These are phyloP conservation scores for Thecocarcelia acutangulata DNA, from an alignment of 2,888 invertebrate genomes.

Conservation along the genomic window DNA sequence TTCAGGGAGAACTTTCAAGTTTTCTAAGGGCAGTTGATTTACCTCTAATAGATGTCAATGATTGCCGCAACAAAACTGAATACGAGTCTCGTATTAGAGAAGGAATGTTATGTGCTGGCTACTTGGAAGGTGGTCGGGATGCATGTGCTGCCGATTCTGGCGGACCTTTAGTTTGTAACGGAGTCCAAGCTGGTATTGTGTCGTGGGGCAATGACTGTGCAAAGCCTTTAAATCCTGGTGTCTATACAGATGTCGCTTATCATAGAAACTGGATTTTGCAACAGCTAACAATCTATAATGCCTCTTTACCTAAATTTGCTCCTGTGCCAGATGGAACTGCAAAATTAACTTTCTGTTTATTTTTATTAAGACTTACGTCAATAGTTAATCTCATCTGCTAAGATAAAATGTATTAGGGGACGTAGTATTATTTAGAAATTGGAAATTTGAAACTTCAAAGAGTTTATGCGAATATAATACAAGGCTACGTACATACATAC, in stretches of 20 bases:
- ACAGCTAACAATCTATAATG: constrained; percentile 25
- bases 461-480: too few relatives aligned
- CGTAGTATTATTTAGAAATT: too few relatives aligned
- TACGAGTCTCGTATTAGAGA: not conserved
- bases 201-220: constrained; percentile 93
- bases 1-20: not conserved
- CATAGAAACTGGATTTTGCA: constrained; percentile 66
- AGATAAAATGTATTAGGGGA: constrained; percentile 3
- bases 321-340: constrained; percentile 6
- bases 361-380: constrained; percentile 25
- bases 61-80: not conserved
- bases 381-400: constrained; percentile 31
- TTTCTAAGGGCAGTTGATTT: not conserved
- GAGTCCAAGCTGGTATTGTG: constrained; percentile 88
- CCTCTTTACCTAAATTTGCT: constrained; percentile 43
- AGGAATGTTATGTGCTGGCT: constrained; percentile 65
- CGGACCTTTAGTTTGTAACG: constrained; percentile 86
- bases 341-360: constrained; percentile 24
- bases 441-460: too few relatives aligned
- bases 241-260: constrained; percentile 86
- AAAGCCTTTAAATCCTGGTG: constrained; percentile 86
- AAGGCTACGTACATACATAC: too few relatives aligned
- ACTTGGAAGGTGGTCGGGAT: not conserved
- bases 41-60: not conserved
- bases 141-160: constrained; percentile 87